Conservation (phyloP, 2,888 invertebrate species). For the Callosobruchus maculatus region DNA sequence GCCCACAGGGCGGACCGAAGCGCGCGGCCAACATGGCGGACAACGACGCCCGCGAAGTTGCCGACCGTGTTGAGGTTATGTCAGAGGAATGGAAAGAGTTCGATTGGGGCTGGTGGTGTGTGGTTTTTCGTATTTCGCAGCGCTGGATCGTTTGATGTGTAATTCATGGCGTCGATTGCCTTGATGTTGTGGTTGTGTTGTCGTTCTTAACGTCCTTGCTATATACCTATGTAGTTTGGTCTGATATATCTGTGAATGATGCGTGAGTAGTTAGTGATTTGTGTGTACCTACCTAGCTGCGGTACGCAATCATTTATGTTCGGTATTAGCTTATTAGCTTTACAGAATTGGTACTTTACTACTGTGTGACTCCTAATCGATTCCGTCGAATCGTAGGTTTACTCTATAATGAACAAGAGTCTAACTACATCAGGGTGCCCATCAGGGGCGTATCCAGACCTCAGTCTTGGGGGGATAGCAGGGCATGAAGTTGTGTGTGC, state of each 20-base stretch:
- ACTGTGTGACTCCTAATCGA: too few species aligned
- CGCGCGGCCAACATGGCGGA: conserved; percentile 43
- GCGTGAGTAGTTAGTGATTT: neutral
- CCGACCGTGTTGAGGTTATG: neutral
- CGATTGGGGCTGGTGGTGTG: neutral
- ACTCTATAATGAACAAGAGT: too few species aligned
- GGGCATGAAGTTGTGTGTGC: too few species aligned
- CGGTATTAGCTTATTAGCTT: too few species aligned
- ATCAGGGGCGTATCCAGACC: too few species aligned
- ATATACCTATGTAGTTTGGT: neutral
- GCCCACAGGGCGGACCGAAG: conserved; percentile 29
- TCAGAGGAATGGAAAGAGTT: neutral
- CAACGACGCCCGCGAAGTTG: conserved; percentile 30
- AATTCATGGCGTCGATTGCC: neutral
- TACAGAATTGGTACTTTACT: too few species aligned
- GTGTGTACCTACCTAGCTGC: neutral
- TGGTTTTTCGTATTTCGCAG: neutral
- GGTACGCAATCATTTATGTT: too few species aligned
- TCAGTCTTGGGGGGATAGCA: too few species aligned
- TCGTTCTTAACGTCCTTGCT: too few species aligned
- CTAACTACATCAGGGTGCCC: too few species aligned
- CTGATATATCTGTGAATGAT: neutral
- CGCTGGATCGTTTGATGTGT: neutral
- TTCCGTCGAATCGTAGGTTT: too few species aligned
- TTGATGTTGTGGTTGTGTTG: neutral